Conservation (phyloP, 2,797 vertebrate species). For the Chloroceryle amazona region DNA sequence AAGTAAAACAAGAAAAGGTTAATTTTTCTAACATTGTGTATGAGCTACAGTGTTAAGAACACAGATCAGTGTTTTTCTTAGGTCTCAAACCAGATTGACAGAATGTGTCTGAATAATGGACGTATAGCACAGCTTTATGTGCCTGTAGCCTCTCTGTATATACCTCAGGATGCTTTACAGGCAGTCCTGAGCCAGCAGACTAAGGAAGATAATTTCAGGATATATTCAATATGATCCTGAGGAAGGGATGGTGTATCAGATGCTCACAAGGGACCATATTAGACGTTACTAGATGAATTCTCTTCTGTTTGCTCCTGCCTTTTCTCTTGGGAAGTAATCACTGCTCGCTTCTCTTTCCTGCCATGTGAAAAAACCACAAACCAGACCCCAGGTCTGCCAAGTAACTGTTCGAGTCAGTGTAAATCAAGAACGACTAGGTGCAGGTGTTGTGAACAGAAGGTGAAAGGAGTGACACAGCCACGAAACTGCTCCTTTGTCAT, state of each 20-base stretch:
- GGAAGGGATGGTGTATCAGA: not conserved
- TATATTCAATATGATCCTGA: not conserved
- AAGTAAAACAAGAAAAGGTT: not conserved
- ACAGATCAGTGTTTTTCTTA: not conserved
- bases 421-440: not conserved
- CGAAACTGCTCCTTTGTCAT: not conserved
- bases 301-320: not conserved
- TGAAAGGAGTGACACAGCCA: not conserved
- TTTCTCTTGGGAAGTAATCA: not conserved
- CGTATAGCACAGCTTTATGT: not conserved
- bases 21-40: not conserved
- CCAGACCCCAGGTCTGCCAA: not conserved
- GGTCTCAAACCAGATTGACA: not conserved
- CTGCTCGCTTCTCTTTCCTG: not conserved
- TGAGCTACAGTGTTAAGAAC: not conserved
- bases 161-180: not conserved
- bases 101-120: not conserved
- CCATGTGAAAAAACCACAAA: not conserved
- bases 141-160: not conserved
- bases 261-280: not conserved
- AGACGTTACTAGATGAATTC: not conserved
- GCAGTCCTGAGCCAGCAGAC: not conserved
- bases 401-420: not conserved
- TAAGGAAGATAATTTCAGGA: not conserved
- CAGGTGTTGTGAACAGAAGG: not conserved